phyloP scores from a whole-genome alignment of 2,797 vertebrate genomes.

The Labeo calbasu region DNA sequence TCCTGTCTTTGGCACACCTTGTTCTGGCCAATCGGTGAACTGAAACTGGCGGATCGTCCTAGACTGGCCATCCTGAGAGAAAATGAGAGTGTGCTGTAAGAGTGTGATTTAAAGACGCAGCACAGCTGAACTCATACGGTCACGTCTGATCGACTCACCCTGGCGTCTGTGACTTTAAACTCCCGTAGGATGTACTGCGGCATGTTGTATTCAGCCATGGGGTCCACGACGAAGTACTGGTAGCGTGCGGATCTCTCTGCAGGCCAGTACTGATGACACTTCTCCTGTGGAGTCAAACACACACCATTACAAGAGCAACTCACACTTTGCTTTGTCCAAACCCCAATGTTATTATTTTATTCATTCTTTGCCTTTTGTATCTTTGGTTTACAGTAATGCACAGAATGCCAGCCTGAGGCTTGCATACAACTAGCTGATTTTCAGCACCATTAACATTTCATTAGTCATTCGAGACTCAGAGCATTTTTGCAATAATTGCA shows the following conservation, averaged over 20 bases:
- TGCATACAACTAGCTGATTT: background rate
- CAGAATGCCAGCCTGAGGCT: background rate
- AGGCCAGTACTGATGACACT: slow-evolving; percentile 99
- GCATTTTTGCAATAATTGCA: background rate
- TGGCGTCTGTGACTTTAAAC: slow-evolving; percentile 96
- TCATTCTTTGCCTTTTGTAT: background rate
- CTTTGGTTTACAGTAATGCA: background rate
- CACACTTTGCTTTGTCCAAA: background rate
- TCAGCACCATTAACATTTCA: slow-evolving; percentile 7
- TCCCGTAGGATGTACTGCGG: slow-evolving; percentile 97
- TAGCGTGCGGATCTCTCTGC: slow-evolving; percentile 94
- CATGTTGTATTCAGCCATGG: slow-evolving; percentile 99
- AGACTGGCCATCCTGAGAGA: slow-evolving; percentile 90
- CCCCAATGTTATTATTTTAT: background rate
- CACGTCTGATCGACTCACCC: slow-evolving; percentile 73
- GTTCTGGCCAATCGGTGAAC: slow-evolving; percentile 98
- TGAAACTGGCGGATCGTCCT: slow-evolving; percentile 98
- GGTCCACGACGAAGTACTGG: slow-evolving; percentile 98
- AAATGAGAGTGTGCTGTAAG: background rate
- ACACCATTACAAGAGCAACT: slow-evolving; percentile 5
- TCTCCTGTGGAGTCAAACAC: slow-evolving; percentile 80
- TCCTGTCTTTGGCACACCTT: slow-evolving; percentile 96
- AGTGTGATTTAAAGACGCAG: background rate
- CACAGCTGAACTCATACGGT: background rate
- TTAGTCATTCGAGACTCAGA: background rate